Conservation (phyloP, 2,113 vertebrate genomes). For the Asarcornis scutulata region DNA sequence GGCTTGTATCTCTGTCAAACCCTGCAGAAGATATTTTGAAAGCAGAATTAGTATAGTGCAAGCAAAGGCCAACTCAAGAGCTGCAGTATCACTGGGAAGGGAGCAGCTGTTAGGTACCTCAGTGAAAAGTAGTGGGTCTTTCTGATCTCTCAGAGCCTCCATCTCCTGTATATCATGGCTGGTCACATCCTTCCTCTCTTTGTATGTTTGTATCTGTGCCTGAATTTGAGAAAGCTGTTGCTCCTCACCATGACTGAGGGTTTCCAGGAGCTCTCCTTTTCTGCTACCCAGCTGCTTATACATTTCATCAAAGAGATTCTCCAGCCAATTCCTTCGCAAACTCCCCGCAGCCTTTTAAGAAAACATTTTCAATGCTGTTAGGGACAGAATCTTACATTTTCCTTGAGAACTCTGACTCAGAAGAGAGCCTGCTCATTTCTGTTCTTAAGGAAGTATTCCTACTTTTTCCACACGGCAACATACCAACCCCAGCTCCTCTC, state of each 20-base stretch:
- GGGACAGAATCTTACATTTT: not conserved
- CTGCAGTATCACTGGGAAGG: not conserved
- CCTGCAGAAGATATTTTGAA: constrained; percentile 37
- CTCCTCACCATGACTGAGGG: not conserved
- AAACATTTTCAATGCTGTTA: not conserved
- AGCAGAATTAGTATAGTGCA: not conserved
- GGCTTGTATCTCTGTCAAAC: not conserved
- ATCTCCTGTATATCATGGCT: not conserved
- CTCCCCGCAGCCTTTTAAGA: not conserved
- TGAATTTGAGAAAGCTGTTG: not conserved
- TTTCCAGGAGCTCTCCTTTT: not conserved
- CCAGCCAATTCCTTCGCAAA: not conserved
- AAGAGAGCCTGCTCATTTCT: not conserved
- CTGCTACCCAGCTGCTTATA: not conserved
- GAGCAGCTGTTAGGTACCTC: constrained; percentile 12
- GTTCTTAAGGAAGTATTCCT: not conserved
- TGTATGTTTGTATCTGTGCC: fast-evolving
- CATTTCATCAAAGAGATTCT: not conserved
- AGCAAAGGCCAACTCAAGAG: not conserved
- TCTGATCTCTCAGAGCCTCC: not conserved
- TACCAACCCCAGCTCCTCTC: not conserved
- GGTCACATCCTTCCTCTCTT: not conserved
- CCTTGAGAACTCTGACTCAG: not conserved
- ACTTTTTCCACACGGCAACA: not conserved
- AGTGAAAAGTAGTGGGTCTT: not conserved